Evolutionary conservation across 2,113 vertebrate species (phyloP), one percentile per base, ranked within the genome.

Genomic region (Pygoscelis antarcticus): DNA sequence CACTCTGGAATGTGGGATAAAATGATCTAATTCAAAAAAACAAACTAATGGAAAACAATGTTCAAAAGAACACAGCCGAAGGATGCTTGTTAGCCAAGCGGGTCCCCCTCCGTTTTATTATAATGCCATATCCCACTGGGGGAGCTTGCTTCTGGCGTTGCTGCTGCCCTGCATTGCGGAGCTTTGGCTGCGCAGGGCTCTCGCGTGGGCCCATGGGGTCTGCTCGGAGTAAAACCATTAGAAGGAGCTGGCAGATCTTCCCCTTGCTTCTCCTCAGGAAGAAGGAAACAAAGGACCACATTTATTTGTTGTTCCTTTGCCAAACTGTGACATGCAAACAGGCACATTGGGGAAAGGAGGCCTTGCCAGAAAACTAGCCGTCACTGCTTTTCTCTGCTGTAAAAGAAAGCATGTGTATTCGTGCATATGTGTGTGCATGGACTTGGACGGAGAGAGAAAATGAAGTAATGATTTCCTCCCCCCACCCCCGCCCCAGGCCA

Each of bases 381-480:
- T 47, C 30, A 6, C 66, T 78, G 81, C 71, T 81, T 10, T 36
- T 44, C 79, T 62, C 47, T 30, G 65, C 95, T 51, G 46, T 14
- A n/a, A 72, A 65, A 93, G 49, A 10, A 86, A 86, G 68, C 64
- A 62, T 55, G 83, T 82, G 89, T 84, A 46, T 13, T 65, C 22
- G 15, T 62, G 89, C 92, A 87, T 61, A 44, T 29, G 69, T 96
- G 85, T 84, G 64, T 30, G 46, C 86, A 58, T 20, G 55, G 89
- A 5, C 54, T 87, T 68, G 80, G 69, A 52, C 2, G 10, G 29
- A 58, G 55, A 83, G 61, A 19, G 29, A 55, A 76, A 72, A 72
- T 91, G 80, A 92, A 93, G 90, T 69, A 71, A 83, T n/a, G 89
- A 84, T 82, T 94, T 49, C 55, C 57, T 66, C 27, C 29, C 36